Percentiles rank a stretch among this genome's conserved stretches.
These are phyloP conservation scores for Leptura quadrifasciata DNA, from an alignment of 2,888 invertebrate genomes.

Conservation along the genomic window DNA sequence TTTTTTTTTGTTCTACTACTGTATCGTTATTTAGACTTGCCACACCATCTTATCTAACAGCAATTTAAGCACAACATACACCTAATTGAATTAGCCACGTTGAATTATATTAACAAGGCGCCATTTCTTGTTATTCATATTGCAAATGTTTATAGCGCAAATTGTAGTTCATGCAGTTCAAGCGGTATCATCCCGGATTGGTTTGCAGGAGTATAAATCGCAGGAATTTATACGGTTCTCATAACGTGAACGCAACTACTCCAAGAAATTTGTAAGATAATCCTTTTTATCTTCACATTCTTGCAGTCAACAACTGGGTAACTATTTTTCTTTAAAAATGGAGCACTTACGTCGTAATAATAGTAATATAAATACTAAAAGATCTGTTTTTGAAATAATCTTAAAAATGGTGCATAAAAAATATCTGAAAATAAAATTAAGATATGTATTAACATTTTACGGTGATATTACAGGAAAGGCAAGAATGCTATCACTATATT, in stretches of 20 bases:
- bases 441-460: no score
- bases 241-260: background rate
- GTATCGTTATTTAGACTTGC: background rate
- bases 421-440: no score
- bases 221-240: background rate
- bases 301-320: background rate
- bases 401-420: no score
- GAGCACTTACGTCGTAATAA: background rate
- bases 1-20: no score
- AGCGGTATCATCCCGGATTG: background rate
- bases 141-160: background rate
- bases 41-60: background rate
- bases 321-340: background rate
- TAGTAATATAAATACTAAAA: no score
- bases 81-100: background rate
- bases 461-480: no score
- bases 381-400: no score
- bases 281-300: background rate
- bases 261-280: conserved; percentile 1
- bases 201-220: background rate
- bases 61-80: background rate
- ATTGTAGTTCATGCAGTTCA: background rate
- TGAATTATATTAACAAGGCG: background rate
- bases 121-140: background rate
- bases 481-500: no score